Conservation (phyloP, 1,140 invertebrate genomes). For the Ceratosolen fusciceps region DNA sequence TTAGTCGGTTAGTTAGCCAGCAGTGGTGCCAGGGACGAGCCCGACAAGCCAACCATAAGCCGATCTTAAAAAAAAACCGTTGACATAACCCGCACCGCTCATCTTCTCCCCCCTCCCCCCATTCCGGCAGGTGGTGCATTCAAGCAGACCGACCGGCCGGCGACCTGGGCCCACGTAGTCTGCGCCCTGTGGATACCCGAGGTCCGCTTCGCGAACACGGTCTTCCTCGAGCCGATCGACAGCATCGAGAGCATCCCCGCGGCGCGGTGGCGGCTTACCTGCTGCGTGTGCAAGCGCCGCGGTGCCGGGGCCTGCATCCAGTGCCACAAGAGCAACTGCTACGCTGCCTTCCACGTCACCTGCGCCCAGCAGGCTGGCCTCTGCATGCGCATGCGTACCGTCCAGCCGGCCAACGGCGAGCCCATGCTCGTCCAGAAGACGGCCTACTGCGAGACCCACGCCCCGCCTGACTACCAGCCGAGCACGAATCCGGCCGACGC, state of each 20-base stretch:
- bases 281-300: slow-evolving; percentile 96
- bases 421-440: slow-evolving; percentile 92
- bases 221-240: slow-evolving; percentile 97
- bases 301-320: slow-evolving; percentile 97
- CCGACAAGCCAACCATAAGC: too few species aligned
- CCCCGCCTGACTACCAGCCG: slow-evolving; percentile 81
- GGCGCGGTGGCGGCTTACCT: slow-evolving; percentile 94
- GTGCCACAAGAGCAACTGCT: slow-evolving; percentile 96
- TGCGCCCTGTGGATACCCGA: slow-evolving; percentile 99
- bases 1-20: too few species aligned
- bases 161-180: slow-evolving; percentile 98
- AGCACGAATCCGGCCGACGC: slow-evolving; percentile 69
- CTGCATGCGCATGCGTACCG: slow-evolving; percentile 96
- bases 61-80: too few species aligned
- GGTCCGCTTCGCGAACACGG: slow-evolving; percentile 97
- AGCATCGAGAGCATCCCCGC: slow-evolving; percentile 96
- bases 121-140: slow-evolving; percentile 87
- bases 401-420: slow-evolving; percentile 79
- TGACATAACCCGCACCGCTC: too few species aligned
- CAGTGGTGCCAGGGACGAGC: too few species aligned
- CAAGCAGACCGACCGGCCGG: slow-evolving; percentile 94
- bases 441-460: slow-evolving; percentile 95
- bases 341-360: slow-evolving; percentile 98
- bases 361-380: slow-evolving; percentile 97
- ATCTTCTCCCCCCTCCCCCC: too few species aligned